Percentiles rank a stretch among this genome's conserved stretches.
These are phyloP conservation scores for Tamandua tetradactyla DNA, from an alignment of 2,797 vertebrate genomes.

Conservation along the genomic window DNA sequence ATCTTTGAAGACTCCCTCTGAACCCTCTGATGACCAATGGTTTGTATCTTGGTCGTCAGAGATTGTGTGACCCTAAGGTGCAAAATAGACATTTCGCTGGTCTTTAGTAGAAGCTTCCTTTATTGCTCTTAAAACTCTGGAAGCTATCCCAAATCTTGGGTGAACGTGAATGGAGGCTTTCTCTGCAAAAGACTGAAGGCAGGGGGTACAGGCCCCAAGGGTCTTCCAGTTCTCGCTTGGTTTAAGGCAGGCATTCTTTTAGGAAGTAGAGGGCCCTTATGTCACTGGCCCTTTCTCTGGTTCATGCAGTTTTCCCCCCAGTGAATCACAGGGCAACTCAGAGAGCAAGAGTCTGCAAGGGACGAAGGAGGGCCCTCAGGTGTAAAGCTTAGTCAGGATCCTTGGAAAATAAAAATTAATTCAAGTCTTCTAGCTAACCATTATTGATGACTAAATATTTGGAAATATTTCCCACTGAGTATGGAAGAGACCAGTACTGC, in stretches of 20 bases:
- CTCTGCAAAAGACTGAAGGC: background rate
- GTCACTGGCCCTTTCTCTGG: slow-evolving; percentile 12
- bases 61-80: background rate
- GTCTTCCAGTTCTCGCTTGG: background rate
- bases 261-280: background rate
- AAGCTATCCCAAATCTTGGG: background rate
- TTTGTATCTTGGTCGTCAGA: background rate
- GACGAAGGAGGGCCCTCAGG: background rate
- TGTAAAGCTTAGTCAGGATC: background rate
- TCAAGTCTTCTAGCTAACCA: background rate
- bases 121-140: background rate
- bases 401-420: background rate
- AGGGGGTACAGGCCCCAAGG: background rate
- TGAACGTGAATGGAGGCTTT: background rate
- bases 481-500: background rate
- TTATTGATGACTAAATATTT: background rate
- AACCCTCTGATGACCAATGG: background rate
- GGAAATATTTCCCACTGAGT: background rate
- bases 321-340: background rate
- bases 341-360: background rate
- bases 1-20: background rate
- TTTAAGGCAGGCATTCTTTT: background rate
- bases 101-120: background rate
- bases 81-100: background rate
- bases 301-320: background rate